Evolutionary conservation across 2,888 invertebrate genomes (phyloP).

Genomic region (Mythimna pallens): DNA sequence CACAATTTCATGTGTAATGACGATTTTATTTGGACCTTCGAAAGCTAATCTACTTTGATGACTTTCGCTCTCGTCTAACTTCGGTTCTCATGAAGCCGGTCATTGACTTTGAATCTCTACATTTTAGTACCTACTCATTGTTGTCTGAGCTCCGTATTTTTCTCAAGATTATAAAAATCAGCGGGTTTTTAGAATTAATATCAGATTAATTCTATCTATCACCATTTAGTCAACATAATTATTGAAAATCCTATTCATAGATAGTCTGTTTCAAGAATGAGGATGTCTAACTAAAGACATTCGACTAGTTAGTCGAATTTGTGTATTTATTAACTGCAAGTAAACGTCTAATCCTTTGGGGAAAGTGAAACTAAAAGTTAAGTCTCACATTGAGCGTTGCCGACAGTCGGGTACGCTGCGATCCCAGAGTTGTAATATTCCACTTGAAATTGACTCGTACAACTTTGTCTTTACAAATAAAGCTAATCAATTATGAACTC

Average conservation of each 20-base stretch:
- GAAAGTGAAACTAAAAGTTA: constrained; percentile 67
- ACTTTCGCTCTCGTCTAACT: constrained; percentile 24
- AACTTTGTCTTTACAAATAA: constrained; percentile 56
- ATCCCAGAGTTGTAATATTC: constrained; percentile 47
- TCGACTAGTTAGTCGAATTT: constrained; percentile 52
- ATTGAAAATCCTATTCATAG: background rate
- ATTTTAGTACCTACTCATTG: constrained; percentile 25
- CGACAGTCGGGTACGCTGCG: constrained; percentile 31
- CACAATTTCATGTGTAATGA: background rate
- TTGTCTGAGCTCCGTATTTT: constrained; percentile 38
- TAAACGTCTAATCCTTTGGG: constrained; percentile 58
- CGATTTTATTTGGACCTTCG: constrained; percentile 11
- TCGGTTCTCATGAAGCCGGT: constrained; percentile 32
- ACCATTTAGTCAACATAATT: background rate
- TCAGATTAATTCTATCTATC: background rate
- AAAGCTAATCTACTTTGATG: constrained; percentile 11
- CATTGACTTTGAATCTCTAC: constrained; percentile 49
- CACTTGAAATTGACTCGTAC: constrained; percentile 48
- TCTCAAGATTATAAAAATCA: background rate
- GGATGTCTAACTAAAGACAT: constrained; percentile 7
- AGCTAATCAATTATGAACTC: constrained; percentile 46
- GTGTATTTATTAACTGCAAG: constrained; percentile 62
- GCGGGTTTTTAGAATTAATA: no score
- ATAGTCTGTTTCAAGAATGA: background rate
- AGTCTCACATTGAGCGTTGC: constrained; percentile 46